Base-by-base conservation (phyloP, 2,797 vertebrate species). In the Xiphophorus birchmanni region DNA sequence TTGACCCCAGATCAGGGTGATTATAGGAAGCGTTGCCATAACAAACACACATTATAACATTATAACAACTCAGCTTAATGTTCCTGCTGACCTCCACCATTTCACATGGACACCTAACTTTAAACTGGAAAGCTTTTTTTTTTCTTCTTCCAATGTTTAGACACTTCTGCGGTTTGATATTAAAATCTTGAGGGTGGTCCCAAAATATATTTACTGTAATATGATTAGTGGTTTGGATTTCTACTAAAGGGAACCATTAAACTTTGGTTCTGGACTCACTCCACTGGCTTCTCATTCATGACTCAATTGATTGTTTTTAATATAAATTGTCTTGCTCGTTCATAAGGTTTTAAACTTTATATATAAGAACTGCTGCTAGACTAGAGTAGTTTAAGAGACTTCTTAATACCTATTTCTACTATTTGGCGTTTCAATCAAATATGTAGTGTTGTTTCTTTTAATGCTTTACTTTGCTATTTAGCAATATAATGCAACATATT, bases 31-130 rank as follows among this genome's bases (percentile, higher is more conserved):
- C 52, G 78, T 86, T 80, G 81, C 71, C 76, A 47, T 78, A 90
- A 79, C 84, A 91, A 88, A 90, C 83, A 23, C 54, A 86, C 71
- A 89, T 78, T 54, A 79, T 83, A 80, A 86, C 76, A 60, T 80
- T 76, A 87, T 88, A 83, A 84, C 60, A 86, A 75, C 69, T 76
- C 67, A 9, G 52, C 75, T 63, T 44, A 15, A 12, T 26, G 54
- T 60, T 83, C 71, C 82, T 83, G 56, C 79, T 79, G 84, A 87
- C 79, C 29, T 73, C 35, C 32, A 80, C 81, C n/a, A 75, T 82
- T 80, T 79, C 44, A 42, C 69, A 47, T 56, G 26, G 40, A n/a
- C 32, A 29, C 29, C 7, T 17, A 44, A 69, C 32, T 65, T 75
- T 35, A 18, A 73, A 18, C 52, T 7, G 72, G 40, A 73, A 65